Percentiles rank a stretch among this genome's conserved stretches.
Conservation (phyloP, 2,888 invertebrate species). For the Cosmorhoe ocellata region DNA sequence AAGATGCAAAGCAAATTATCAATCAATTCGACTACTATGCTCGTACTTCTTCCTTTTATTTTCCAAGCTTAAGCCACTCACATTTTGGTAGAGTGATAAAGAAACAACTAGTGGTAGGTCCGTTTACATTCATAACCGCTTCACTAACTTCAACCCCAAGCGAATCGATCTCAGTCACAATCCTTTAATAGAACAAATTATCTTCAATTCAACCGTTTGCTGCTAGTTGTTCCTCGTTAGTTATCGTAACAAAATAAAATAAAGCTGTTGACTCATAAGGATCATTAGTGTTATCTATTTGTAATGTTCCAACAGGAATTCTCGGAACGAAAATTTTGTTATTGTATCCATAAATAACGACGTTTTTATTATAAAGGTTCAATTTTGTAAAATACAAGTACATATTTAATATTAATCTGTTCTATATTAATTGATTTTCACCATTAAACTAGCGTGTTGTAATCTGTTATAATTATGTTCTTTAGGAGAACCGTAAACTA, state of each 20-base stretch:
- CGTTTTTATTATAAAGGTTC: no score
- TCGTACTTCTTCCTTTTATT: no score
- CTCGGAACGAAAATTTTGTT: conserved; percentile 11
- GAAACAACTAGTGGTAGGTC: not conserved
- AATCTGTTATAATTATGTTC: no score
- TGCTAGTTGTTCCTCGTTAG: conserved; percentile 53
- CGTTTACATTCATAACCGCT: not conserved
- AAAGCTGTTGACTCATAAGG: conserved; percentile 46
- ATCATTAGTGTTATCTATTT: conserved; percentile 39
- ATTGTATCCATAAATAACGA: not conserved
- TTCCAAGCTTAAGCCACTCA: no score
- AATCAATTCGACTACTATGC: no score
- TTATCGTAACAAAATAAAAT: conserved; percentile 63
- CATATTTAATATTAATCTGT: no score
- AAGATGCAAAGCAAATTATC: no score
- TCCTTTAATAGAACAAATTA: conserved; percentile 30
- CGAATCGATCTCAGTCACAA: conserved; percentile 21
- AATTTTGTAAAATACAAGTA: no score
- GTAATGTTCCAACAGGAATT: conserved; percentile 18
- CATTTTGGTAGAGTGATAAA: no score
- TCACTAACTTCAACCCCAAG: conserved; percentile 4
- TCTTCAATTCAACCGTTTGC: conserved; percentile 51
- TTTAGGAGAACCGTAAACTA: no score
- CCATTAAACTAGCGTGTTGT: no score
- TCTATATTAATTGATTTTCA: no score